Evolutionary conservation across 2,797 vertebrate species (phyloP).

Genomic region (Enoplosus armatus): DNA sequence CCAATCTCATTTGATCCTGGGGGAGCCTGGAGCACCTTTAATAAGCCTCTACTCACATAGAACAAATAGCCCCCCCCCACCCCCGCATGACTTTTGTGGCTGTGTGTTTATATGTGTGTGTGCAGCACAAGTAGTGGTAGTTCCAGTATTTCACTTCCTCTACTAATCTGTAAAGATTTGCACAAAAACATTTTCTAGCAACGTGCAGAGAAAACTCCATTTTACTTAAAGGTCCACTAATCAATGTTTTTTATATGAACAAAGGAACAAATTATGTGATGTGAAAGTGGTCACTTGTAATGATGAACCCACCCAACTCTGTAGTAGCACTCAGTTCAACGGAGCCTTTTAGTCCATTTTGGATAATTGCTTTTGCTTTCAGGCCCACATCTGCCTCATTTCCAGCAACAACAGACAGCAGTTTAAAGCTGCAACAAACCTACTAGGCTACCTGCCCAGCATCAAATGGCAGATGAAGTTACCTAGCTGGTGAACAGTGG

Average conservation of each 20-base stretch:
- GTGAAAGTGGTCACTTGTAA: too few relatives aligned
- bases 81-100: slow-evolving; percentile 8
- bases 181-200: neutral
- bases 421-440: neutral
- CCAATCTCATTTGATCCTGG: slow-evolving; percentile 51
- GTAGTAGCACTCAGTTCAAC: too few relatives aligned
- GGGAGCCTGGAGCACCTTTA: slow-evolving; percentile 66
- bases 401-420: neutral
- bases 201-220: neutral
- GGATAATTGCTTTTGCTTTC: neutral
- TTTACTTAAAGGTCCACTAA: neutral
- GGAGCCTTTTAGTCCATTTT: too few relatives aligned
- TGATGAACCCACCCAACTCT: too few relatives aligned
- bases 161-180: neutral
- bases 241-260: neutral
- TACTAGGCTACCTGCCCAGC: neutral
- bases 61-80: slow-evolving; percentile 68
- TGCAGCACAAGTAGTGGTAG: neutral
- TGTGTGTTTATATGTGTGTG: slow-evolving; percentile 5
- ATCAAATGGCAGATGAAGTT: neutral
- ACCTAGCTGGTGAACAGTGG: neutral
- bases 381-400: neutral
- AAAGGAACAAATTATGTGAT: neutral
- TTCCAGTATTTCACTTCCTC: neutral
- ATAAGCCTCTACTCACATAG: slow-evolving; percentile 56